Evolutionary conservation across 1,140 invertebrate species (phyloP), one percentile per base, ranked within the genome.

Genomic region (Brachionus asplanchnoidis): DNA sequence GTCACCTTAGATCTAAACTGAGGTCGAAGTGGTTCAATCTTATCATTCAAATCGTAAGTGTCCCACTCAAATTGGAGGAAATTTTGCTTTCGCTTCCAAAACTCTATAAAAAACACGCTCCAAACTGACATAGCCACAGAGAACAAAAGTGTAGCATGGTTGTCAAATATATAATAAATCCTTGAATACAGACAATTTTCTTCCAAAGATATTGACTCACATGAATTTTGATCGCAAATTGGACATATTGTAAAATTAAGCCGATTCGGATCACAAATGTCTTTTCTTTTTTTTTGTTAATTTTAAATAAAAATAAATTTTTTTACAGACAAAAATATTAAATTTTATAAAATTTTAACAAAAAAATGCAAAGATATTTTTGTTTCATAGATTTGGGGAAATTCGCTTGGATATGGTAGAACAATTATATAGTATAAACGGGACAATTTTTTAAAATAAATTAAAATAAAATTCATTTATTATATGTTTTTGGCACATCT

Each of bases 61-160:
- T 84, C 84, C 84, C 84, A 84, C 5, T 84, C 84, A 20, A 60
- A 84, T 84, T 70, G 56, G 8, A 84, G 28, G 5, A 6, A 56
- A 11, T 28, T 40, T 75, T 73, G 26, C 26, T 17, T 50, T 26
- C 83, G 8, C 36, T 84, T 75, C 83, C 83, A 84, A 68, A 75
- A 46, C 73, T 84, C 83, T n/a, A 84, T 53, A 75, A 75, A 75
- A 14, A 65, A 65, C 3, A 53, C 40, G 14, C 14, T 68, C 90
- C 90, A 90, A 1, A 99, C 94, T 65, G 95, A 96, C 96, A 98
- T 98, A 87, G 98, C 96, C 84, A 96, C 94, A 1, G 97, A 95
- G 88, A 99, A 99, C 89, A 96, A 94, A 42, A 99, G 95, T 2
- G 97, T 98, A 1, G 95, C 94, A 2, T 94, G 94, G 91, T 99